Conservation (phyloP, 2,888 invertebrate species). For the Camponotus fellah region DNA sequence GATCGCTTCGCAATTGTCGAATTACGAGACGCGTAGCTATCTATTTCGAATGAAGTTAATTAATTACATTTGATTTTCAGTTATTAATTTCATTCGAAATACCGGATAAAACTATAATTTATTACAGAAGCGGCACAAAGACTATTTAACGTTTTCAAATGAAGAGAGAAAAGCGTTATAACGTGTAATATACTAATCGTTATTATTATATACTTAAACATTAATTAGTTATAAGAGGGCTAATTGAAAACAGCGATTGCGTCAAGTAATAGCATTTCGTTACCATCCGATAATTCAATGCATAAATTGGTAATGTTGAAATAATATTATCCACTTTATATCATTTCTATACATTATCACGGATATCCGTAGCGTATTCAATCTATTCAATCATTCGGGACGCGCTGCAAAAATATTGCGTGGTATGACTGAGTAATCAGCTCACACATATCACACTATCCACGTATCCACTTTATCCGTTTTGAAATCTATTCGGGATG, state of each 20-base stretch:
- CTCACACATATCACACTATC: neutral
- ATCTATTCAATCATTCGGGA: neutral
- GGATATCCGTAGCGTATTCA: neutral
- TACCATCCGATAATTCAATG: slow-evolving; percentile 18
- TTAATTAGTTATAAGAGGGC: slow-evolving; percentile 29
- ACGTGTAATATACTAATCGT: neutral
- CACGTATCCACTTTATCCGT: slow-evolving; percentile 1
- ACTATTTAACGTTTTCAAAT: slow-evolving; percentile 3
- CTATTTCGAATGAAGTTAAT: slow-evolving; percentile 4
- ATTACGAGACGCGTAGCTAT: neutral
- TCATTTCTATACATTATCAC: slow-evolving; percentile 4
- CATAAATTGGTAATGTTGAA: slow-evolving; percentile 27
- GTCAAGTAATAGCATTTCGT: slow-evolving; percentile 8
- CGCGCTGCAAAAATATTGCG: slow-evolving; percentile 3
- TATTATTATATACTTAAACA: slow-evolving; percentile 22
- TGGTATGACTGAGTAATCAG: slow-evolving; percentile 17
- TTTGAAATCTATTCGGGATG: slow-evolving; percentile 36
- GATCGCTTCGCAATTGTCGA: neutral
- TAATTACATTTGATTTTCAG: slow-evolving; percentile 26
- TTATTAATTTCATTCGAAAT: neutral
- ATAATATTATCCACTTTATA: slow-evolving; percentile 24
- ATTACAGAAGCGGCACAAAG: neutral
- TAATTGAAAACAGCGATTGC: slow-evolving; percentile 39
- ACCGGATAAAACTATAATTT: neutral
- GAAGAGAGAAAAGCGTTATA: neutral